Evolutionary conservation across 2,113 vertebrate genomes (phyloP), one percentile per base, ranked within the genome.

Genomic region (Podiceps cristatus): DNA sequence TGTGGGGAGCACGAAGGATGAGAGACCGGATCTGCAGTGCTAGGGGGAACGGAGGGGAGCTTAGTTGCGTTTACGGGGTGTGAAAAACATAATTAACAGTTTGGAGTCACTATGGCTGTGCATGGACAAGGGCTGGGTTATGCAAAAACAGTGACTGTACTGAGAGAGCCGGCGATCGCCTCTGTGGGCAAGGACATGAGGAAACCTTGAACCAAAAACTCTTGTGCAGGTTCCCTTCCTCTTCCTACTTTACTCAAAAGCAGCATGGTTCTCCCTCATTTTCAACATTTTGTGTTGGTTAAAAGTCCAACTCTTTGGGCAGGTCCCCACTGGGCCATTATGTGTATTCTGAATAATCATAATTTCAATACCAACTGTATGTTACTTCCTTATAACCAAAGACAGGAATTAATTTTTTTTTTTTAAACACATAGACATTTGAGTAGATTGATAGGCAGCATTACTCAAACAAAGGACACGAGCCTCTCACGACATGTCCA

Each of bases 1-100:
- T 93, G 91, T 77, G 84, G 86, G 94, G 93, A 97, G 84, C 96
- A 94, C 86, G 74, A 52, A 95, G 72, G 79, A 40, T 37, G 8
- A 69, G 84, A 75, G 80, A 29, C 27, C 0, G 1, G 88, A 68
- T 53, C 89, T 68, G 66, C 58, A 23, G 76, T 0, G 28, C 73
- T 49, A 1, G 1, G 0, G 73, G 84, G 45, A 67, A 50, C 0
- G 10, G 37, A 72, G 59, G 11, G 27, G 45, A 72, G 77, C 35
- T 93, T 2, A 58, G 89, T 50, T 55, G 62, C 9, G 0, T 82
- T 96, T 87, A 87, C 69, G 78, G 76, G 56, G 56, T 79, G 84
- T 59, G 87, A 83, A 88, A 55, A 68, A 44, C 35, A 14, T 37
- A n/a, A 92, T 91, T 56, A 96, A 58, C 40, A 56, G 66, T 11